Base-by-base conservation (phyloP, 2,113 vertebrate genomes). In the Brienomyrus longianalis region DNA sequence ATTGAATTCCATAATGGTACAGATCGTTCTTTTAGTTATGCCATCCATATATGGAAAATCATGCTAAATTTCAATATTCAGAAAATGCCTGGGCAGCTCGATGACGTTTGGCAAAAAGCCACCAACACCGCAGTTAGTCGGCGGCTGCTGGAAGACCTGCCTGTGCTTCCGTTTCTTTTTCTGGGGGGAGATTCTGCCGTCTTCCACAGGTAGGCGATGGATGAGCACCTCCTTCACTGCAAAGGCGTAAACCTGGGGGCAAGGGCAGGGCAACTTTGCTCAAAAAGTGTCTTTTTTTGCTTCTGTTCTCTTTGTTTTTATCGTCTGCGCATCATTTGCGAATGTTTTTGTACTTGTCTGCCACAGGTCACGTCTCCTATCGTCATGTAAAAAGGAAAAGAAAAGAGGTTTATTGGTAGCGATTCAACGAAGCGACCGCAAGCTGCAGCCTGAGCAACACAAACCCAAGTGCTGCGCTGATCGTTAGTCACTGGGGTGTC, bases 141-240 rank as follows among this genome's bases (percentile, higher is more conserved):
- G 0, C 19, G 50, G 27, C 50, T 83, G 54, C 31, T 0, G 0
- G 23, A 39, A 84, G 52, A 86, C 93, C 91, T 96, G 95, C 98
- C 98, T 98, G 96, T 99, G 98, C 91, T 99, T 99, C 92, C 98
- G 95, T 93, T 99, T 99, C 94, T 99, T 99, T 95, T 99, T 99
- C 92, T 99, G 98, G 0, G 98, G 97, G 0, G 97, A 97, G 92
- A 97, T 97, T 93, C 97, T 97, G 90, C 98, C 95, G 90, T 99
- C 98, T 0, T 97, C 97, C 35, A 97, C 94, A 52, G 98, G 98
- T 50, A 99, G 95, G 56, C 97, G 98, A 0, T 97, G 97, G 92
- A 99, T 97, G 90, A 99, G 95, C 0, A 96, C 96, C 90, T 99
- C 98, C 93, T 98, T 98, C 90, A 97, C 97, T 0, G 98, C 98